phyloP scores from a whole-genome alignment of 1,140 invertebrate species.

The Pseudomyrmex dendroicus region DNA sequence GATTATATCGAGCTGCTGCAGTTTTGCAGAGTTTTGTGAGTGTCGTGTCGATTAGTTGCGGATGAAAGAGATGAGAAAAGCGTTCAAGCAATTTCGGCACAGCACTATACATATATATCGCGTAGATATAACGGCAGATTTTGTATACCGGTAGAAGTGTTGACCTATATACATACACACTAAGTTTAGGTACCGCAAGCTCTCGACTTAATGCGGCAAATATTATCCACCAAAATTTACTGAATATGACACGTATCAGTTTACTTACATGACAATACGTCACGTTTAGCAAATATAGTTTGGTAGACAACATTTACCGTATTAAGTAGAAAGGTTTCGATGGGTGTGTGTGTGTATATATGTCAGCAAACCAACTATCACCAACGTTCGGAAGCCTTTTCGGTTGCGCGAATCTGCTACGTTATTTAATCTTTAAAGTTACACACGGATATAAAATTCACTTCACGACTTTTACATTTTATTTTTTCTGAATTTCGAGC shows the following conservation, averaged over 20 bases:
- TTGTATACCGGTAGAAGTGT: neutral
- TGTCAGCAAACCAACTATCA: neutral
- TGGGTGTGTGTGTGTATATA: neutral
- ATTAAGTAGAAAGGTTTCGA: neutral
- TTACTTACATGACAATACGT: neutral
- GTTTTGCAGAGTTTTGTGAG: neutral
- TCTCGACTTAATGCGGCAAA: neutral
- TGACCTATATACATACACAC: neutral
- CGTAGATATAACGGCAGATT: neutral
- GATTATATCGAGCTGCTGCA: neutral
- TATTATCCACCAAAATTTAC: neutral
- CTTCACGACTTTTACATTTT: no score
- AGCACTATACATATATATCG: neutral
- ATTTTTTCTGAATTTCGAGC: slow-evolving; percentile 9
- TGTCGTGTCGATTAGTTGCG: neutral
- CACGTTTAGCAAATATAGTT: neutral
- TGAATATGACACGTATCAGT: neutral
- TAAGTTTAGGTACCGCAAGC: neutral
- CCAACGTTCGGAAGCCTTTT: neutral
- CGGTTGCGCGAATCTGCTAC: slow-evolving; percentile 11
- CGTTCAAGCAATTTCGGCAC: neutral
- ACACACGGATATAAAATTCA: no score
- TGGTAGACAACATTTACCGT: neutral
- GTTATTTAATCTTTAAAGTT: neutral
- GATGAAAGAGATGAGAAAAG: neutral